These are phyloP conservation scores for Pangasius sanitwongsei DNA, from an alignment of 2,797 vertebrate genomes.

Conservation along the genomic window DNA sequence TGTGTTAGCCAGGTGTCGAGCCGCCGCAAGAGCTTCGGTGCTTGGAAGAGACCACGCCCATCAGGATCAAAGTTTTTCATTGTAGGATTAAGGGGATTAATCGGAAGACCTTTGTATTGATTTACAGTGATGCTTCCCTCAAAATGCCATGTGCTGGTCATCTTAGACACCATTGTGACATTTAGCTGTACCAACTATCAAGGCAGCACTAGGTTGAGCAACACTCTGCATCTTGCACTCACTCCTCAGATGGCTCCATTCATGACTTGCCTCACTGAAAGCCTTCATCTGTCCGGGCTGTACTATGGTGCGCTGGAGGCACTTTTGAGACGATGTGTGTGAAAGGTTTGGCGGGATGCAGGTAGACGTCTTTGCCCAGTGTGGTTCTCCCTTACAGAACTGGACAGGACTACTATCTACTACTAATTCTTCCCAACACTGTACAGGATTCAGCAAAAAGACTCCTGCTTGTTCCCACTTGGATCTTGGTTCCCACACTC, in stretches of 20 bases:
- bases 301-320: neutral
- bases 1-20: neutral
- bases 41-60: neutral
- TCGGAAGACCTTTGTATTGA: neutral
- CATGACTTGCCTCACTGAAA: neutral
- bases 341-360: too few species aligned
- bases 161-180: neutral
- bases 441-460: neutral
- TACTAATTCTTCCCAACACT: neutral
- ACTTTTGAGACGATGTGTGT: neutral
- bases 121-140: neutral
- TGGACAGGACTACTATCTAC: neutral
- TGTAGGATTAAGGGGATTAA: neutral
- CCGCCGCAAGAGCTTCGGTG: neutral
- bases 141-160: neutral
- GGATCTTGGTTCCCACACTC: neutral
- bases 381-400: neutral
- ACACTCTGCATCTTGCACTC: neutral
- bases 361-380: neutral
- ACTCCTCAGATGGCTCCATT: neutral
- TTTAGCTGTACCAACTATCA: neutral
- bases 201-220: neutral
- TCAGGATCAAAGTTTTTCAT: neutral
- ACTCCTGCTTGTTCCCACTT: neutral
- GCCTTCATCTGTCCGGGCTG: neutral